Conservation (phyloP, 2,888 invertebrate genomes). For the Coenonympha arcania region DNA sequence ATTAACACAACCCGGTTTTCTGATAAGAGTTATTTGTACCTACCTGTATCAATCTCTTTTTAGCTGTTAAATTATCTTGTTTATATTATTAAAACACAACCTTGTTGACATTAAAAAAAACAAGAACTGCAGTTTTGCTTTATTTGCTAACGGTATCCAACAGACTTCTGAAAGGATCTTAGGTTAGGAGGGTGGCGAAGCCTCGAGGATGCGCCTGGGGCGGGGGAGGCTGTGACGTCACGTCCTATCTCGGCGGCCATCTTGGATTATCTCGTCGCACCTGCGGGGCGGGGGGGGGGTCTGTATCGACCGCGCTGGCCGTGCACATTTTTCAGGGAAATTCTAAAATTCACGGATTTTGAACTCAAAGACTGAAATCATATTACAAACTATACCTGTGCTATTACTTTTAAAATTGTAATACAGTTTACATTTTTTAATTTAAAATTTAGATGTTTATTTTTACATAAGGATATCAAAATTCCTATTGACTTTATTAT, state of each 20-base stretch:
- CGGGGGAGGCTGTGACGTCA: slow-evolving; percentile 68
- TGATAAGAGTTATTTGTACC: background rate
- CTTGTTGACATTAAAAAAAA: too few relatives aligned
- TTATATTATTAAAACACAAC: too few relatives aligned
- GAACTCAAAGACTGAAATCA: background rate
- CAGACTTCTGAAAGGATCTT: slow-evolving; percentile 72
- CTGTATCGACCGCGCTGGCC: slow-evolving; percentile 65
- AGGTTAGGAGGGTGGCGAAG: slow-evolving; percentile 72
- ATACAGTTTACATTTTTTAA: background rate
- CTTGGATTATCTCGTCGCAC: slow-evolving; percentile 76
- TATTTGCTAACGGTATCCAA: slow-evolving; percentile 46
- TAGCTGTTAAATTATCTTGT: too few relatives aligned
- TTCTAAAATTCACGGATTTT: slow-evolving; percentile 27
- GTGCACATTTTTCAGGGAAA: slow-evolving; percentile 66
- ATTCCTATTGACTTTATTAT: too few relatives aligned
- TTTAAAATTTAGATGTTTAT: background rate
- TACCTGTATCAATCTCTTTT: too few relatives aligned
- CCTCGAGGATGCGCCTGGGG: slow-evolving; percentile 55
- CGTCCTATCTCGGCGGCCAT: slow-evolving; percentile 75
- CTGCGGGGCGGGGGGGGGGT: slow-evolving; percentile 61
- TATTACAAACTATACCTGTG: slow-evolving; percentile 9
- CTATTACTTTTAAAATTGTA: background rate
- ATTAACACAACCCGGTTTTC: background rate
- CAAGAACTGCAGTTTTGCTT: background rate
- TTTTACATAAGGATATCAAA: too few relatives aligned